Evolutionary conservation across 1,140 invertebrate species (phyloP), one percentile per base, ranked within the genome.

Genomic region (Cheumatopsyche charites): DNA sequence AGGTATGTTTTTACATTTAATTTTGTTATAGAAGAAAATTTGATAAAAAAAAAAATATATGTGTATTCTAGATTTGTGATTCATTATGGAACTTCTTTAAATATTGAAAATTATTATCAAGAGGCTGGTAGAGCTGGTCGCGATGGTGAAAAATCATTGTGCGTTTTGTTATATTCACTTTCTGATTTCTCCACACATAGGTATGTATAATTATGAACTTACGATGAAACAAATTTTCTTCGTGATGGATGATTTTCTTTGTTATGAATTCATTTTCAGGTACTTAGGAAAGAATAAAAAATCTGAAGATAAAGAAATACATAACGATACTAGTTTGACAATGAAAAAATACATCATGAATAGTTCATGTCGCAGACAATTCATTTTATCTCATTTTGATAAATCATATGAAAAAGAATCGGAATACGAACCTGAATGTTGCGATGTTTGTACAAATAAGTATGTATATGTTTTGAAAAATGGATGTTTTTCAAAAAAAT

Each of bases 101-200:
- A 87, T 77, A 81, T 90, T 21, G 88, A 90, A 78, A 82, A 78
- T 52, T 84, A 85, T 75, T 85, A 85, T 76, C 82, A 86, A 76
- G 83, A 85, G 76, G 81, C 65, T 15, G 70, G 92, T 36, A 83
- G 92, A 78, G 91, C 91, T 58, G 92, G 92, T 2, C 80, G 91
- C 67, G 91, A 93, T 83, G 90, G 89, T 26, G 81, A 88, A 49
- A 81, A 81, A 19, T 87, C 94, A 5, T 83, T 88, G 72, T 96
- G 94, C 81, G 87, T 94, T 68, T 80, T 94, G 25, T 92, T 90
- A 78, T 94, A 87, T 79, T 82, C 86, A 41, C 80, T 88, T 62
- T 78, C 79, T 29, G 91, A 93, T 78, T 83, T 90, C 72, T 62
- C 75, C 26, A 73, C 80, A 1, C 80, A 80, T 71, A 76, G 77